A percentile compares a stretch with the other conserved stretches of the same genome.
Conservation (phyloP, 37 sponge, comb jelly and placozoan species). For the Ephydatia muelleri region DNA sequence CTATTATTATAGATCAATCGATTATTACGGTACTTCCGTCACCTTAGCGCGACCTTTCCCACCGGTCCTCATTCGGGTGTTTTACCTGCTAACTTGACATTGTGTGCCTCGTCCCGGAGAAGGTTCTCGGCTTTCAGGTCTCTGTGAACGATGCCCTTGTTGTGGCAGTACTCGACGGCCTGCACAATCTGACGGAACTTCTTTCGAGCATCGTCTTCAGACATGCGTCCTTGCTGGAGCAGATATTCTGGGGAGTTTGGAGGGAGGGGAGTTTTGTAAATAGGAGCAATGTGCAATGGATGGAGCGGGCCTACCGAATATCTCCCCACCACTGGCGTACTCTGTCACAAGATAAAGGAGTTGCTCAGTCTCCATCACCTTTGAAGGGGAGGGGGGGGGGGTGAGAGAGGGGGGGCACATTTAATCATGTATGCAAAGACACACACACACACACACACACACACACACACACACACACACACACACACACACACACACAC, state of each 20-base stretch:
- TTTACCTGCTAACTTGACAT: constrained; percentile 91
- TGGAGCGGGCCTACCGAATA: constrained; percentile 87
- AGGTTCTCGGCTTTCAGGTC: constrained; percentile 99
- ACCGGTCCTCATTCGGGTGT: no score
- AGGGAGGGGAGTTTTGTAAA: constrained; percentile 31
- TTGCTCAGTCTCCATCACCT: constrained; percentile 83
- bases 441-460: constrained; percentile 1
- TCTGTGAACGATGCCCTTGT: constrained; percentile 87
- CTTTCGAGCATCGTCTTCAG: constrained; percentile 79
- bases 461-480: constrained; percentile 8
- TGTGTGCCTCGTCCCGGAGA: constrained; percentile 76
- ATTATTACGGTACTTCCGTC: background rate
- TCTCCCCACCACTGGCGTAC: constrained; percentile 93
- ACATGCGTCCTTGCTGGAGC: constrained; percentile 76
- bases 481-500: no score
- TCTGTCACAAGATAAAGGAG: constrained; percentile 93
- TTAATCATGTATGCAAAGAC: background rate
- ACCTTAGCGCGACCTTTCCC: no score
- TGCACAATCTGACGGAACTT: constrained; percentile 88
- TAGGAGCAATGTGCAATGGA: constrained; percentile 12
- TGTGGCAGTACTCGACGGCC: constrained; percentile 94
- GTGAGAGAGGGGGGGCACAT: background rate
- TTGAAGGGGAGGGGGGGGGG: no score
- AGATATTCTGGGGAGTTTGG: constrained; percentile 75
- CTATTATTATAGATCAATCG: background rate